These are phyloP conservation scores for Paraescarpia echinospica DNA, from an alignment of 1,140 invertebrate genomes.

Conservation along the genomic window DNA sequence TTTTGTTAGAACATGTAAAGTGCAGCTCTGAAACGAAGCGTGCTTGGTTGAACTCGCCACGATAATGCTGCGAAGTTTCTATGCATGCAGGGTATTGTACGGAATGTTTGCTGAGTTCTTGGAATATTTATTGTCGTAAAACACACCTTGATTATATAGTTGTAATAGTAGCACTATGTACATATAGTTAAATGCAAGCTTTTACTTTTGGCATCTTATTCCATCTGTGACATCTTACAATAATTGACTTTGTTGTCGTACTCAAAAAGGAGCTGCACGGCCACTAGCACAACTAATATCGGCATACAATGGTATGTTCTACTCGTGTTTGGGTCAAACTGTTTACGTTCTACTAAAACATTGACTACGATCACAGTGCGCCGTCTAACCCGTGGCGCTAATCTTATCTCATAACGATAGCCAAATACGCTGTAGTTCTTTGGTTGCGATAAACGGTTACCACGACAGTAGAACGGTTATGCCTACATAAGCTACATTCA, in stretches of 20 bases:
- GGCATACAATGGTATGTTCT: not conserved
- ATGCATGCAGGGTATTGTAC: not conserved
- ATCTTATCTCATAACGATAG: not conserved
- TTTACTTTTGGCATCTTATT: not conserved
- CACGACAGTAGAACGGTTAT: not conserved
- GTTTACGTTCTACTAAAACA: not conserved
- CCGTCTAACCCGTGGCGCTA: not conserved
- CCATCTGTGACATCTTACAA: not conserved
- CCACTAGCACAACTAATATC: not conserved
- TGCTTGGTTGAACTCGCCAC: not conserved
- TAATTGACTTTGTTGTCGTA: no score
- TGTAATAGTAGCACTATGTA: not conserved
- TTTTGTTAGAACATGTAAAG: not conserved
- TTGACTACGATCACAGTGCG: not conserved
- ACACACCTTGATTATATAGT: not conserved
- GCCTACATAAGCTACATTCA: not conserved
- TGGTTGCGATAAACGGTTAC: not conserved
- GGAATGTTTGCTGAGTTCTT: no score
- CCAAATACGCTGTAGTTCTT: not conserved
- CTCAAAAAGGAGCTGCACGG: not conserved
- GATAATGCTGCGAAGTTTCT: not conserved
- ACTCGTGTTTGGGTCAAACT: not conserved
- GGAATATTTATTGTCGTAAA: no score
- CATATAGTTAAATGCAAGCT: not conserved
- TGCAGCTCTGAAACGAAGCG: not conserved